Base-by-base conservation (phyloP, 2,888 invertebrate species). In the Andricus quercusramuli region DNA sequence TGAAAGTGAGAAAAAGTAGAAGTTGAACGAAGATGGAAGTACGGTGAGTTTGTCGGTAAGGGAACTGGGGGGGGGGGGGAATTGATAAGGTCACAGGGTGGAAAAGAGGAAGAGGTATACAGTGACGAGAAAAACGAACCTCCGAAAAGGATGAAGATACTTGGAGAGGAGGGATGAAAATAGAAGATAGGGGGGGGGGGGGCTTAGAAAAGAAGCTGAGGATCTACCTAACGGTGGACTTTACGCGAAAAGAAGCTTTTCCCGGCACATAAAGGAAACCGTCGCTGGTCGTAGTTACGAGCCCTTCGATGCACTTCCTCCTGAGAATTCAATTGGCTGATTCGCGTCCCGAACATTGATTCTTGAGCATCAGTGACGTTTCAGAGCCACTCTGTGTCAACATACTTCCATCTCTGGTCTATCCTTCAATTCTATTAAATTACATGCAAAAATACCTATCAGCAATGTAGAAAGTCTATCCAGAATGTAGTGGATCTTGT, bases 211-310 rank as follows among this genome's bases (percentile, higher is more conserved):
- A 41, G 37, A 37, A 67, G 44, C 41, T 44, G 67, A 15, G 44
- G 67, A 67, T 67, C 25, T 44, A 67, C 44, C 41, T 67, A 44
- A 67, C 41, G 44, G 44, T 41, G n/a, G 67, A 67, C 44, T 67
- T 32, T 66, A 41, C 74, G 32, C 22, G 76, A 59, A 79, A 81
- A 81, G 70, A 77, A 81, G 79, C 79, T 77, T 81, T 77, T 59
- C 51, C 41, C 44, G 68, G 80, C 67, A 77, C 77, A 81, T 81
- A 81, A 78, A 79, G 77, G 78, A 79, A 78, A 51, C 77, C 67
- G 70, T 37, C 9, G 37, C 37, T 77, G 79, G 78, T 81, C 70
- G 77, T 79, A 76, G 44, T 67, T 67, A 67, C 44, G 67, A 67
- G 44, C 22, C 67, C 67, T n/a, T 44, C 22, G 44, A 44, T 67